Conservation (phyloP, 1,140 invertebrate genomes). For the Drosophila eugracilis region DNA sequence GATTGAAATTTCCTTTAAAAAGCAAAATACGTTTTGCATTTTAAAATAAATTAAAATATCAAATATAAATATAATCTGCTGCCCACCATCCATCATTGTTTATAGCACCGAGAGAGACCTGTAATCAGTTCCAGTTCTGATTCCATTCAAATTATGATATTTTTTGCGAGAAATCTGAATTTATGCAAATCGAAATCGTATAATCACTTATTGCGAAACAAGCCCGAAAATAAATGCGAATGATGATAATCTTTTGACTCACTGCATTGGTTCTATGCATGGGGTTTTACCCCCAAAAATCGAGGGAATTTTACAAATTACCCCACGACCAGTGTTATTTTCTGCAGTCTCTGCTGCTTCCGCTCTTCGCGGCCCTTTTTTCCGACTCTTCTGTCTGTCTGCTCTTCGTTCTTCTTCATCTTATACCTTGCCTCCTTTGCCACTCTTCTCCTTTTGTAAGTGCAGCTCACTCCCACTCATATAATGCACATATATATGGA, state of each 20-base stretch:
- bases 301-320: constrained; percentile 7
- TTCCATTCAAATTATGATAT: constrained; percentile 26
- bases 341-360: constrained; percentile 21
- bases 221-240: constrained; percentile 39
- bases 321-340: constrained; percentile 37
- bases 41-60: not conserved
- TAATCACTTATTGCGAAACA: constrained; percentile 39
- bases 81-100: not conserved
- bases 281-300: constrained; percentile 18
- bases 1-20: no score
- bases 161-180: constrained; percentile 16
- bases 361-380: constrained; percentile 36
- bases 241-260: constrained; percentile 40
- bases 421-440: not conserved
- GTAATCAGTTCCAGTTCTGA: constrained; percentile 32
- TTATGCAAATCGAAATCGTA: constrained; percentile 25
- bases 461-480: constrained; percentile 37
- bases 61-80: not conserved
- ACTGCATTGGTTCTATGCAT: constrained; percentile 36
- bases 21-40: no score
- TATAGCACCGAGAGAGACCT: constrained; percentile 7
- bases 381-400: constrained; percentile 6
- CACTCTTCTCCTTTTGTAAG: constrained; percentile 19
- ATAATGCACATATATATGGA: no score
- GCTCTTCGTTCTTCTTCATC: constrained; percentile 10